Percentiles rank a stretch among this genome's conserved stretches.
phyloP scores from a whole-genome alignment of 2,888 invertebrate species.

The Pegoplata infirma region DNA sequence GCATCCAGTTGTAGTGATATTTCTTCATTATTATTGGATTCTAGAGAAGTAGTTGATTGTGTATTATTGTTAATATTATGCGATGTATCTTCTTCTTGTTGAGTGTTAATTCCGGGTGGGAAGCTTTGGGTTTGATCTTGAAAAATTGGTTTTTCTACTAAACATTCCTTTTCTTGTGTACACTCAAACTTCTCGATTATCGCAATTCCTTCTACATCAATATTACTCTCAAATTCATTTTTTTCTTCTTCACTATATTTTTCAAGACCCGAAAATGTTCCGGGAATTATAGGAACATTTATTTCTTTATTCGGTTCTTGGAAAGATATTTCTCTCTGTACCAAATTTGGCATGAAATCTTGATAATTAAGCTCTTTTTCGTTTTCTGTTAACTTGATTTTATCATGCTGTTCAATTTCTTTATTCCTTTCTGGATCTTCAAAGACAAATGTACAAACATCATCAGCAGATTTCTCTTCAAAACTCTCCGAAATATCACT shows the following conservation, averaged over 20 bases:
- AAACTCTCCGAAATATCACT: neutral
- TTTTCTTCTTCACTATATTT: conserved; percentile 41
- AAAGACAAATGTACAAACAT: neutral
- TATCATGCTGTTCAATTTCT: neutral
- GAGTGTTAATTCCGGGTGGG: too few species aligned
- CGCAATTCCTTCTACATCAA: neutral
- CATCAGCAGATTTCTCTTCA: neutral
- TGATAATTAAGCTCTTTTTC: neutral
- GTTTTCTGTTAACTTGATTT: neutral
- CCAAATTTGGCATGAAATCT: neutral
- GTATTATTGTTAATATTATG: neutral
- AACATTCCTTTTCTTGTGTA: neutral
- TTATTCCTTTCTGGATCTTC: neutral
- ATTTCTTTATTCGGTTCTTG: too few species aligned
- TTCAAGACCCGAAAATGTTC: neutral
- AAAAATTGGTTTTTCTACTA: neutral
- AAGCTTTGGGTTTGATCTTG: too few species aligned
- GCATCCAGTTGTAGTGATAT: too few species aligned
- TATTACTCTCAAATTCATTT: conserved; percentile 44
- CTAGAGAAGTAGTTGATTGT: neutral
- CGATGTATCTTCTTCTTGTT: too few species aligned
- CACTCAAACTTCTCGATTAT: neutral
- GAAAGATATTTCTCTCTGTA: neutral
- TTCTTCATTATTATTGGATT: neutral
- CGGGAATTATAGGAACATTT: too few species aligned